Conservation (phyloP, 2,888 invertebrate species). For the Cryptocheilus praepositus region DNA sequence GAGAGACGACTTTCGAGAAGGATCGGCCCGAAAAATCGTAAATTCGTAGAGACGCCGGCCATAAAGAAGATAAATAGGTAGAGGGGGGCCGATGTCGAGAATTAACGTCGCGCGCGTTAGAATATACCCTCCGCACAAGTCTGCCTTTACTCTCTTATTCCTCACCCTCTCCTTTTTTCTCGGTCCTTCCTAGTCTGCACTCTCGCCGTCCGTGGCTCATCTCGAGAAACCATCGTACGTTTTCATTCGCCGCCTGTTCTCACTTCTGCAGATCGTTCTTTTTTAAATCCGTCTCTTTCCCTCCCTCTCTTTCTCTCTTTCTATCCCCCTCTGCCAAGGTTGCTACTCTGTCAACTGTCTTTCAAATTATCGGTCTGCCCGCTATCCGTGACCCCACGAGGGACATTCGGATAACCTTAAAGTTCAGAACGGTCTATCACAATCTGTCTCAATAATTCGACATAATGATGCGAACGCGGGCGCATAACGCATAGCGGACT, state of each 20-base stretch:
- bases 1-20: conserved; percentile 30
- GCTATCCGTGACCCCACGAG: conserved; percentile 43
- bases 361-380: conserved; percentile 47
- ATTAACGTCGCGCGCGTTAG: conserved; percentile 47
- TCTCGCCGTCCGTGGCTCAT: conserved; percentile 1
- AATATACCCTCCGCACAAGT: neutral
- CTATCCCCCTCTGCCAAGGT: neutral
- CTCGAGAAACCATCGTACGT: conserved; percentile 15
- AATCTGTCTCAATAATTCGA: conserved; percentile 63
- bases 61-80: conserved; percentile 50
- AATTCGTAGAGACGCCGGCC: conserved; percentile 45
- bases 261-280: conserved; percentile 3
- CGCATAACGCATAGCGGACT: neutral
- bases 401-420: conserved; percentile 61
- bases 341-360: conserved; percentile 16
- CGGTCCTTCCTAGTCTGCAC: conserved; percentile 8
- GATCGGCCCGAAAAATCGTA: conserved; percentile 43
- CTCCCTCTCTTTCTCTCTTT: conserved; percentile 7
- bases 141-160: conserved; percentile 8
- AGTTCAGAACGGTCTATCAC: conserved; percentile 61
- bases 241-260: conserved; percentile 1
- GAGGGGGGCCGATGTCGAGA: conserved; percentile 34
- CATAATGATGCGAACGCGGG: conserved; percentile 5
- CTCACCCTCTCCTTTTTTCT: conserved; percentile 3
- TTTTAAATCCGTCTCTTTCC: neutral